A percentile compares a stretch with the other conserved stretches of the same genome.
Conservation (phyloP, 2,113 vertebrate species). For the Alectura lathami region DNA sequence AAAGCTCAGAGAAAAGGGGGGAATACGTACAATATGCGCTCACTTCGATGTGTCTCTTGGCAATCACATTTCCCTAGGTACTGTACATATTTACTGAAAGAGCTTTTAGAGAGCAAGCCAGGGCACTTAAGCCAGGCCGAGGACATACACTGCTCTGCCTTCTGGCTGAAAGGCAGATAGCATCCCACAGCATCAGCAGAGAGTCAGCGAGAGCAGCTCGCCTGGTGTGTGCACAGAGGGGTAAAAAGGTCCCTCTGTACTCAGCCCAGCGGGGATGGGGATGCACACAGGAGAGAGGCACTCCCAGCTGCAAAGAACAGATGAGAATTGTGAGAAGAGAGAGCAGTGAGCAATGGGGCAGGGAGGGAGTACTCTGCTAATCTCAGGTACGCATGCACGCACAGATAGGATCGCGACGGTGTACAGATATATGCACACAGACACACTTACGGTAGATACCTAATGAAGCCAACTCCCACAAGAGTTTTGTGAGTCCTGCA, state of each 20-base stretch:
- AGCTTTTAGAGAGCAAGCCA: background rate
- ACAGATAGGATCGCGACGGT: background rate
- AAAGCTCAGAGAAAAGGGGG: background rate
- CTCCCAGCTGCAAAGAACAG: background rate
- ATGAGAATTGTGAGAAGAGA: background rate
- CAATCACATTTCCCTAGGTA: background rate
- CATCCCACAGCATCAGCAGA: background rate
- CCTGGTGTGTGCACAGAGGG: background rate
- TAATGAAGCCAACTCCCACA: background rate
- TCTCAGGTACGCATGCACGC: background rate
- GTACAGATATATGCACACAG: background rate
- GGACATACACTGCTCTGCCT: background rate
- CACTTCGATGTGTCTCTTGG: background rate
- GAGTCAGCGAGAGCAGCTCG: background rate
- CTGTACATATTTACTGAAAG: background rate
- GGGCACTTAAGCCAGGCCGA: rapidly evolving
- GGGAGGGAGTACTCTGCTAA: background rate
- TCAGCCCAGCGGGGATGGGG: background rate
- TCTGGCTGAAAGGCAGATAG: background rate
- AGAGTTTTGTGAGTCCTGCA: slow-evolving; percentile 19
- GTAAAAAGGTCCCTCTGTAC: background rate
- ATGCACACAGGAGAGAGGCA: background rate
- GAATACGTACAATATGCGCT: background rate
- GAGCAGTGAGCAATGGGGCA: rapidly evolving
- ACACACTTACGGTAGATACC: background rate